A percentile compares a stretch with the other conserved stretches of the same genome.
These are phyloP conservation scores for Cryptus armator DNA, from an alignment of 2,888 invertebrate genomes.

Conservation along the genomic window DNA sequence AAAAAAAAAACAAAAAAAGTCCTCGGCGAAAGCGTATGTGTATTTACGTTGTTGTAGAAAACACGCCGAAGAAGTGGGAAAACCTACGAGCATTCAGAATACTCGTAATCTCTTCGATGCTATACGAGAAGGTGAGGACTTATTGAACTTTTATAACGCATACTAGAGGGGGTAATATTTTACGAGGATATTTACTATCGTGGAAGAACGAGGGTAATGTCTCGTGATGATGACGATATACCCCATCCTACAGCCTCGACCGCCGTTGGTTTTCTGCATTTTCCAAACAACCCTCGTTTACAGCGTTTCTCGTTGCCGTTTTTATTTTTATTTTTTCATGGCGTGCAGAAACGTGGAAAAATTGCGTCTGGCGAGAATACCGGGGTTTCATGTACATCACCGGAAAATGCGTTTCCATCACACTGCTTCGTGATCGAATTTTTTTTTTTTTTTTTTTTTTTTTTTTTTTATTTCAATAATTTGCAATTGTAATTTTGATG, in stretches of 20 bases:
- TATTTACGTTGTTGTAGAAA: neutral
- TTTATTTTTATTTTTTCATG: constrained; percentile 6
- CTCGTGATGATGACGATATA: constrained; percentile 26
- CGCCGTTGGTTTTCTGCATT: neutral
- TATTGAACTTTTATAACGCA: constrained; percentile 48
- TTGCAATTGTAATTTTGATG: constrained; percentile 13
- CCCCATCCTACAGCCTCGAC: neutral
- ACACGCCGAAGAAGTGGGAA: neutral
- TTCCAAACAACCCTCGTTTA: constrained; percentile 9
- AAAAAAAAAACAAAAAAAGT: neutral
- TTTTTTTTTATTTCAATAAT: neutral
- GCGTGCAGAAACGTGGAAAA: neutral
- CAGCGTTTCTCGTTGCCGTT: neutral
- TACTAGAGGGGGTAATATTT: constrained; percentile 13
- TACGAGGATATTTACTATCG: constrained; percentile 48
- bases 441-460: neutral
- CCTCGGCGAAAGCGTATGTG: neutral
- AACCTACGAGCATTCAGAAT: neutral
- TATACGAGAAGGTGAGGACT: neutral
- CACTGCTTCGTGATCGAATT: neutral
- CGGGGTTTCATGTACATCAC: neutral
- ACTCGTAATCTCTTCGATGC: constrained; percentile 21
- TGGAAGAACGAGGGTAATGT: constrained; percentile 11
- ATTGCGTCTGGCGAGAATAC: neutral
- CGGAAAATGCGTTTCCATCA: neutral